Base-by-base conservation (phyloP, 2,113 vertebrate species). In the Speoplatyrhinus poulsoni region DNA sequence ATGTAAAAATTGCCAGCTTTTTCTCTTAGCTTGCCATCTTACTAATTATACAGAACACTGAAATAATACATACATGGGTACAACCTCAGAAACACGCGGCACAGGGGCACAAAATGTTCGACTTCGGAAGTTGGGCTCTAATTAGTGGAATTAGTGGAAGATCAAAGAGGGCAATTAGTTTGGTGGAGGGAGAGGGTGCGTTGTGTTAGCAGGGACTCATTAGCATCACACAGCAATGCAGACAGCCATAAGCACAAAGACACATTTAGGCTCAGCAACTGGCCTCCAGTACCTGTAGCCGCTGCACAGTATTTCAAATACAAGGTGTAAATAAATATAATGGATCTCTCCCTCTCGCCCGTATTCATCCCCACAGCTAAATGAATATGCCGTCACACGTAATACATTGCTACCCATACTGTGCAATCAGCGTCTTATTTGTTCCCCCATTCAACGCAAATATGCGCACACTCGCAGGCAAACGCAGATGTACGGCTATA, bases 121-220 rank as follows among this genome's bases (percentile, higher is more conserved):
- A 88, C 87, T 89, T 89, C 85, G 87, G 87, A 89, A 90, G 84
- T 80, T 86, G 80, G 81, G 70, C 83, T 83, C 87, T 90, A 94
- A 93, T 93, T 91, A 92, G 88, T 69, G 72, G 86, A 90, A 93
- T 93, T 93, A 93, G 91, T 64, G 62, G 65, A 75, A 86, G 90
- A 93, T 94, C 90, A 93, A 93, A 93, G 90, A 90, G 79, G 87
- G 91, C 90, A 91, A 92, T 93, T 92, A 26, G 26, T 26, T 26
- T 26, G 26, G 26, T 26, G 26, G 92, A 84, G 80, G 70, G 63
- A 26, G 67, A 54, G 63, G 72, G 69, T 67, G 67, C 62, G 82
- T 84, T 85, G 86, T 80, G 82, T 82, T 86, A 75, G 76, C 19
- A 71, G 78, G 84, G 82, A 79, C 87, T 93, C 84, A 92, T 93